A percentile compares a stretch with the other conserved stretches of the same genome.
Conservation (phyloP, 2,797 vertebrate species). For the Mus caroli region DNA sequence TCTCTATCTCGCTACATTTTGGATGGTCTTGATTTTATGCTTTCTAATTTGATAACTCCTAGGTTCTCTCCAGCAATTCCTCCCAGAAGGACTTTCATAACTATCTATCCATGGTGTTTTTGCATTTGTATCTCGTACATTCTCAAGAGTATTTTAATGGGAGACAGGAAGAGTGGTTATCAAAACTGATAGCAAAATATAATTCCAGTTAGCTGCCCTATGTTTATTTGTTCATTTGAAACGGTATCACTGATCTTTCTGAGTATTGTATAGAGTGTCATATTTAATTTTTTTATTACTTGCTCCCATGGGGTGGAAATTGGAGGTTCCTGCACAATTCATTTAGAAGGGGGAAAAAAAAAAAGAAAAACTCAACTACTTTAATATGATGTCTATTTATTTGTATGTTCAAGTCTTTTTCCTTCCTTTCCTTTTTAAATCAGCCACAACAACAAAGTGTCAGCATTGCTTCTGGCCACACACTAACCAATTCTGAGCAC, state of each 20-base stretch:
- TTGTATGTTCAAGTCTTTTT: background rate
- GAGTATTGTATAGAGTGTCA: background rate
- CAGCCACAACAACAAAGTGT: constrained; percentile 51
- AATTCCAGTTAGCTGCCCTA: background rate
- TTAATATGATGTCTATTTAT: constrained; percentile 43
- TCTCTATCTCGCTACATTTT: background rate
- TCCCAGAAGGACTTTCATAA: background rate
- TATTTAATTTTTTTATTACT: background rate
- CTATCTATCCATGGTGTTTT: background rate
- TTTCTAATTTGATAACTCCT: background rate
- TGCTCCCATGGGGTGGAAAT: background rate
- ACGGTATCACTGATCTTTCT: background rate
- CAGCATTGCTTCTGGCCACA: constrained; percentile 58
- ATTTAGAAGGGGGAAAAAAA: background rate
- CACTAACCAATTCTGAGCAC: constrained; percentile 33
- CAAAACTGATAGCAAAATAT: background rate
- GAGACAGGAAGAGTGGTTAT: background rate
- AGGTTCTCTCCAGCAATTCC: background rate
- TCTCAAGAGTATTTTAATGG: background rate
- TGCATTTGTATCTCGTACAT: background rate
- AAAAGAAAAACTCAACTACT: background rate
- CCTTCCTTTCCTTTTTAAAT: background rate
- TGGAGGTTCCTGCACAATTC: background rate
- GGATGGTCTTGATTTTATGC: background rate
- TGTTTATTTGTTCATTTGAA: background rate